Evolutionary conservation across 1,140 invertebrate species (phyloP).

Genomic region (Pteromalus puparum): DNA sequence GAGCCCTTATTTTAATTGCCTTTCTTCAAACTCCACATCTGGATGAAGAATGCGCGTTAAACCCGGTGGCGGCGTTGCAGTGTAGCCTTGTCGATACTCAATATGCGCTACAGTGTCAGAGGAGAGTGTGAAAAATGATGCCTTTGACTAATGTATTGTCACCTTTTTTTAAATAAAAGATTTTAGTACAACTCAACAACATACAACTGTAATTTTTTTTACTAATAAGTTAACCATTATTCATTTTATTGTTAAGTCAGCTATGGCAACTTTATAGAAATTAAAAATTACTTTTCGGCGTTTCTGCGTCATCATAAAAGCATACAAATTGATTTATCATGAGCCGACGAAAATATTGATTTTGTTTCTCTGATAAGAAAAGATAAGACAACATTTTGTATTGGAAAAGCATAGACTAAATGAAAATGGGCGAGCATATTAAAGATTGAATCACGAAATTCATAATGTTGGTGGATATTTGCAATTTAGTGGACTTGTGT

Average conservation of each 20-base stretch:
- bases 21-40: background rate
- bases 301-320: background rate
- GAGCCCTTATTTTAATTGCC: background rate
- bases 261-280: too few species aligned
- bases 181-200: too few species aligned
- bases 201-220: too few species aligned
- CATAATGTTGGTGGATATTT: too few species aligned
- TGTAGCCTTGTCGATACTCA: background rate
- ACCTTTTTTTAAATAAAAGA: background rate
- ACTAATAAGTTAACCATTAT: too few species aligned
- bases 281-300: background rate
- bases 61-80: background rate
- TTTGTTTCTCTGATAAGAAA: background rate
- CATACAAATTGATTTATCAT: slow-evolving; percentile 20
- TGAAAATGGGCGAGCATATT: background rate
- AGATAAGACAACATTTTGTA: slow-evolving; percentile 16
- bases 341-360: background rate
- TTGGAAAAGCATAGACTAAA: background rate
- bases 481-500: too few species aligned
- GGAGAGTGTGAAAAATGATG: background rate
- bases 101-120: background rate
- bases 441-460: too few species aligned
- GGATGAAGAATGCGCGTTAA: background rate
- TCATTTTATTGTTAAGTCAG: too few species aligned
- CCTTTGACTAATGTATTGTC: background rate